These are phyloP conservation scores for Ceratina australensis DNA, from an alignment of 1,140 invertebrate genomes.

Conservation along the genomic window DNA sequence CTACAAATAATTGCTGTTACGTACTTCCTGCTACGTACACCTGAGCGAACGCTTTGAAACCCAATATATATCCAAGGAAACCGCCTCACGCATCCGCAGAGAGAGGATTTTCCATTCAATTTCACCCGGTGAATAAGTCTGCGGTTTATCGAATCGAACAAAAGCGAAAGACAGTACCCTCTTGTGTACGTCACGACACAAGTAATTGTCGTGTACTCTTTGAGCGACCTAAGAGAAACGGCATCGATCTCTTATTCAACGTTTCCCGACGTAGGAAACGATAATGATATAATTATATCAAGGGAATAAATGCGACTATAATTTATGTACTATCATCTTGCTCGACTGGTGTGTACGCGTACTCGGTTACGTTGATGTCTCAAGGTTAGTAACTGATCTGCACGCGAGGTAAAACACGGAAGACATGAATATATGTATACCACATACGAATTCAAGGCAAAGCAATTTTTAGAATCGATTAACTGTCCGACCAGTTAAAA, in stretches of 20 bases:
- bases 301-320: neutral
- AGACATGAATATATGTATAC: neutral
- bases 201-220: neutral
- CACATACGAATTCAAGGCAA: neutral
- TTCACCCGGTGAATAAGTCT: constrained; percentile 33
- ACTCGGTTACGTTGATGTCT: neutral
- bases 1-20: constrained; percentile 37
- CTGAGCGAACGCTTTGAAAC: constrained; percentile 36
- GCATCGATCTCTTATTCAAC: neutral
- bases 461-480: neutral
- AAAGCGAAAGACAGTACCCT: neutral
- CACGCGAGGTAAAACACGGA: neutral
- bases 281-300: neutral
- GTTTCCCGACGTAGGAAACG: neutral
- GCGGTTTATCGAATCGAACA: constrained; percentile 23
- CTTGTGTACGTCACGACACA: neutral
- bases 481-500: too few species aligned
- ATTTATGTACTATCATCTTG: too few species aligned
- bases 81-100: constrained; percentile 11
- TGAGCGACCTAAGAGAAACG: neutral
- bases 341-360: neutral
- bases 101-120: constrained; percentile 46
- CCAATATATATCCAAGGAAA: constrained; percentile 40
- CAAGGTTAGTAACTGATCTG: constrained; percentile 12
- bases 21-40: constrained; percentile 23